Evolutionary conservation across 1,140 invertebrate genomes (phyloP).

Genomic region (Sogatella furcifera): DNA sequence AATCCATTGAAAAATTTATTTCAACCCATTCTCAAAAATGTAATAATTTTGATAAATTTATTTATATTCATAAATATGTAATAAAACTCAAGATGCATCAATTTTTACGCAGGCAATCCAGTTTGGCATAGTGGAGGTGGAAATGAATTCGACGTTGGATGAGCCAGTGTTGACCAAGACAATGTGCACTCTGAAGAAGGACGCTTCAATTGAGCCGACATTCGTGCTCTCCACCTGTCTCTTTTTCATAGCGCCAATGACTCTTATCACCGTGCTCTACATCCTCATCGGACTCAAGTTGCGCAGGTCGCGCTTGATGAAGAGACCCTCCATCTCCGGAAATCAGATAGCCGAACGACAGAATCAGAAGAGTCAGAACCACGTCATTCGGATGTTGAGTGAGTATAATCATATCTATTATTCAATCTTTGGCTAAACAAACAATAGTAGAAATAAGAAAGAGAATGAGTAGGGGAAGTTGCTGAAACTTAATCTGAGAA

Average conservation of each 20-base stretch:
- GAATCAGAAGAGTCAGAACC: slow-evolving; percentile 33
- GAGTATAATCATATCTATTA: slow-evolving; percentile 31
- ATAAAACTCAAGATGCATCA: background rate
- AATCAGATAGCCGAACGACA: slow-evolving; percentile 7
- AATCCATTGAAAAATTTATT: no score
- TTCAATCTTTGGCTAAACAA: no score
- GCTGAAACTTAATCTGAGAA: no score
- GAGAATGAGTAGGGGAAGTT: no score
- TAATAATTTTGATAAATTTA: no score
- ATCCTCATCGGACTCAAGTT: slow-evolving; percentile 69
- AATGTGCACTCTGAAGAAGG: slow-evolving; percentile 35
- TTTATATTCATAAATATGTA: no score
- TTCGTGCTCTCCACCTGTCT: slow-evolving; percentile 76
- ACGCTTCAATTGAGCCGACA: slow-evolving; percentile 48
- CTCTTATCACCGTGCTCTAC: slow-evolving; percentile 73
- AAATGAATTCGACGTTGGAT: slow-evolving; percentile 10
- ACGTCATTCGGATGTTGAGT: slow-evolving; percentile 57
- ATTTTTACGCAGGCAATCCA: slow-evolving; percentile 47
- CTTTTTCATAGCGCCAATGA: slow-evolving; percentile 79
- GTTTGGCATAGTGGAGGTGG: slow-evolving; percentile 50
- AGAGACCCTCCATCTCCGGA: slow-evolving; percentile 20
- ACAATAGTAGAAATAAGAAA: no score
- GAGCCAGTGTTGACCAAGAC: slow-evolving; percentile 28
- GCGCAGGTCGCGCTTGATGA: slow-evolving; percentile 45
- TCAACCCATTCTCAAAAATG: no score